Conservation (phyloP, 2,797 vertebrate species). For the Mareca penelope region DNA sequence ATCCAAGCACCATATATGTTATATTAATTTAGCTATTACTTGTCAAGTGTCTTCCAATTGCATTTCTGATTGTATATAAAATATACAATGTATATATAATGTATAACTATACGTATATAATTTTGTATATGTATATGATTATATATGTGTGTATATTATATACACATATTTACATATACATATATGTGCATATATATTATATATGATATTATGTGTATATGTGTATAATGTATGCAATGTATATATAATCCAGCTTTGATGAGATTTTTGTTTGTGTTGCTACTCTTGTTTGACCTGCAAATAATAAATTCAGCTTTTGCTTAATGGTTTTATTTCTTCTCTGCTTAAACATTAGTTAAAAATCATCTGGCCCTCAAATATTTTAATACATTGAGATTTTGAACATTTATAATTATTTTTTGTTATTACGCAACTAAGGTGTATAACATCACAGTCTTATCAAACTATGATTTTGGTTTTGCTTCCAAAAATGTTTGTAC, state of each 20-base stretch:
- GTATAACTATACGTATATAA: no score
- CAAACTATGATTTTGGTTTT: neutral
- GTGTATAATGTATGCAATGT: neutral
- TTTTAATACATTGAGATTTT: neutral
- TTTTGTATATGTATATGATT: no score
- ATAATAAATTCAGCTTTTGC: neutral
- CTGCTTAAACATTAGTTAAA: neutral
- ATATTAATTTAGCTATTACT: neutral
- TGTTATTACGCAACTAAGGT: neutral
- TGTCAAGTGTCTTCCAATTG: neutral
- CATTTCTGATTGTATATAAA: neutral
- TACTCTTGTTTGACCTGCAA: neutral
- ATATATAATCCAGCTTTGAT: neutral
- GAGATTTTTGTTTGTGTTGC: neutral
- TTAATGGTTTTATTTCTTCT: neutral
- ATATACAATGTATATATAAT: no score
- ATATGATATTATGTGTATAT: no score
- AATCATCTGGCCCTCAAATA: accelerated
- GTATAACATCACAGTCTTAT: neutral
- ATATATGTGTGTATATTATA: no score
- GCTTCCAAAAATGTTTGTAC: neutral
- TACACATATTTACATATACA: no score
- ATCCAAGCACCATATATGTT: conserved; percentile 70
- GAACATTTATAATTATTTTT: neutral
- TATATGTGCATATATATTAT: no score